These are phyloP conservation scores for Sarcophaga bullata DNA, from an alignment of 1,140 invertebrate species.

Conservation along the genomic window DNA sequence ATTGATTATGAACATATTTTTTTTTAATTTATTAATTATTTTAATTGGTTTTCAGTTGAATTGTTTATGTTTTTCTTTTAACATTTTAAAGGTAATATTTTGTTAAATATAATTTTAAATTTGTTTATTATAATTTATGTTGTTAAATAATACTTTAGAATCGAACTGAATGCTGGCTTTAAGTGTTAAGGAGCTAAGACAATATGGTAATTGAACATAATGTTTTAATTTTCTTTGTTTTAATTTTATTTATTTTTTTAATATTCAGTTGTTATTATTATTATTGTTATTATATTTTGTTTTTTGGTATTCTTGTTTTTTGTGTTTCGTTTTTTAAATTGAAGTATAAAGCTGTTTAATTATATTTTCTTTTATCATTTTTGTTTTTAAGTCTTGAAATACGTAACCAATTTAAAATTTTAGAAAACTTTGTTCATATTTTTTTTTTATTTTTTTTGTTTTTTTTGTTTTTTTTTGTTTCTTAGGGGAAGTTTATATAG, in stretches of 20 bases:
- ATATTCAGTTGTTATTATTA: too few relatives aligned
- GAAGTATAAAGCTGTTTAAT: conserved; percentile 8
- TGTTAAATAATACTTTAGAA: neutral
- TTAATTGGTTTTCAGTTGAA: neutral
- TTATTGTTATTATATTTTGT: too few relatives aligned
- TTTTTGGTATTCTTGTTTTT: too few relatives aligned
- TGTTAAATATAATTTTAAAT: neutral
- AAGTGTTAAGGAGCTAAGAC: too few relatives aligned
- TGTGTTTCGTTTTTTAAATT: neutral
- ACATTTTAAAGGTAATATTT: neutral
- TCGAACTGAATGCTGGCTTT: too few relatives aligned
- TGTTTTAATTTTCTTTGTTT: too few relatives aligned
- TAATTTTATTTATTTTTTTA: too few relatives aligned
- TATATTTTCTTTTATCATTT: neutral
- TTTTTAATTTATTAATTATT: conserved; percentile 14
- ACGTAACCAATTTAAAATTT: neutral
- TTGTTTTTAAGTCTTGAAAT: too few relatives aligned
- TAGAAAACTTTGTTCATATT: neutral
- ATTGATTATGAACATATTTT: conserved; percentile 30
- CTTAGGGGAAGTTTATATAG: neutral
- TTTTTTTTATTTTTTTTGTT: neutral
- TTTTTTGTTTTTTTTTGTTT: neutral
- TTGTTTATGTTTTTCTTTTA: neutral
- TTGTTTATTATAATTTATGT: neutral
- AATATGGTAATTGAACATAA: too few relatives aligned